Percentiles rank a stretch among this genome's conserved stretches.
Evolutionary conservation across 1,140 invertebrate genomes (phyloP).

Genomic region (Brachionus asplanchnoidis): DNA sequence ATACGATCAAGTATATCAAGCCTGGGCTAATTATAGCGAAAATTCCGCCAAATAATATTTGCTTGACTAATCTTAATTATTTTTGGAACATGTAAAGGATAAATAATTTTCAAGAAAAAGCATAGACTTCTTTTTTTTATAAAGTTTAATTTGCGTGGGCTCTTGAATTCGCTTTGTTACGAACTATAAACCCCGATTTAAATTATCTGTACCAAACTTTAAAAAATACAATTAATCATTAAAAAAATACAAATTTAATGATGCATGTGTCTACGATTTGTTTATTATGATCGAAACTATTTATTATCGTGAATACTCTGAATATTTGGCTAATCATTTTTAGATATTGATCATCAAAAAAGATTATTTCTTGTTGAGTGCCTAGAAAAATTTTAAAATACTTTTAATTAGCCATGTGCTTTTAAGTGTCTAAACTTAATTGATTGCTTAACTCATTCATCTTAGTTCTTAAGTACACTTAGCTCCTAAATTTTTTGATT

Average conservation of each 20-base stretch:
- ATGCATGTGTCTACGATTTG: conserved; percentile 14
- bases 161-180: not conserved
- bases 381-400: not conserved
- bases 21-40: not conserved
- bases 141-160: not conserved
- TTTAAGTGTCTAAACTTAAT: not conserved
- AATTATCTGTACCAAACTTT: not conserved
- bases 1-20: not conserved
- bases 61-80: not conserved
- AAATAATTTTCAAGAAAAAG: not conserved
- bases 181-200: not conserved
- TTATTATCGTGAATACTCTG: not conserved
- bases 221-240: conserved; percentile 27
- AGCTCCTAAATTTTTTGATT: not conserved
- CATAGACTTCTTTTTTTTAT: not conserved
- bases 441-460: not conserved
- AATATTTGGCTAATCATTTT: not conserved
- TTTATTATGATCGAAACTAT: conserved; percentile 7
- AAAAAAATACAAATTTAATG: not conserved
- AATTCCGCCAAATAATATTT: not conserved
- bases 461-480: not conserved
- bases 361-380: not conserved
- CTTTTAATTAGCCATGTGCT: not conserved
- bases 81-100: not conserved
- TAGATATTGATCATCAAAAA: not conserved